Evolutionary conservation across 2,797 vertebrate genomes (phyloP).

Genomic region (Halcyon leucocephala): DNA sequence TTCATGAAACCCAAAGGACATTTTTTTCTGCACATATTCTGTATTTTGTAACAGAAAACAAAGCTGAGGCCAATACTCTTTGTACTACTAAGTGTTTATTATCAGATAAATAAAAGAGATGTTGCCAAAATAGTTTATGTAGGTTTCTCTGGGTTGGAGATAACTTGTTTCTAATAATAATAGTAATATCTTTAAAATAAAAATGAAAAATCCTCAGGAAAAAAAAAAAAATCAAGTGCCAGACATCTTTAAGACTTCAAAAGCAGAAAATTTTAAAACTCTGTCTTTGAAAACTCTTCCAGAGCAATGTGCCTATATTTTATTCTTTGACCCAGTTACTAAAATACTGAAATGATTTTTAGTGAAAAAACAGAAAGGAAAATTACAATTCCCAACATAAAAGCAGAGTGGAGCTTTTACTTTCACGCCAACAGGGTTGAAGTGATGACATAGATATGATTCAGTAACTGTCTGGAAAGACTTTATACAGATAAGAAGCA

Average conservation of each 20-base stretch:
- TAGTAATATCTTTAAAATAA: not conserved
- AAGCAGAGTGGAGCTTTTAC: not conserved
- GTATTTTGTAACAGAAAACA: not conserved
- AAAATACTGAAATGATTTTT: not conserved
- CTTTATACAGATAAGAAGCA: constrained; percentile 47
- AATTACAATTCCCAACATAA: not conserved
- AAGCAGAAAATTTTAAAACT: not conserved
- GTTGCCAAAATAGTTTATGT: constrained; percentile 3
- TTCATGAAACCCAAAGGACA: constrained; percentile 30
- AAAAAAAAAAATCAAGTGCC: not conserved
- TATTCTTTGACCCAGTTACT: not conserved
- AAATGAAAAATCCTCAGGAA: not conserved
- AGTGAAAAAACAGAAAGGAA: not conserved
- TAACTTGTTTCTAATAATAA: not conserved
- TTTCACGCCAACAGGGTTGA: not conserved
- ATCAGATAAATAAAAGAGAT: not conserved
- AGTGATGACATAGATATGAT: constrained; percentile 42
- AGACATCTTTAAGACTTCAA: not conserved
- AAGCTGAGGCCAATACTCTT: not conserved
- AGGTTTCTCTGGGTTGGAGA: not conserved
- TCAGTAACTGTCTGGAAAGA: constrained; percentile 54
- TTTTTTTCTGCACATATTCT: constrained; percentile 36
- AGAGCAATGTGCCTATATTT: not conserved
- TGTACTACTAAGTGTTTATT: not conserved
- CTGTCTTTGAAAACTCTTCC: not conserved